A percentile compares a stretch with the other conserved stretches of the same genome.
phyloP scores from a whole-genome alignment of 1,140 invertebrate species.

The Hermatobates lingyangjiaoensis region DNA sequence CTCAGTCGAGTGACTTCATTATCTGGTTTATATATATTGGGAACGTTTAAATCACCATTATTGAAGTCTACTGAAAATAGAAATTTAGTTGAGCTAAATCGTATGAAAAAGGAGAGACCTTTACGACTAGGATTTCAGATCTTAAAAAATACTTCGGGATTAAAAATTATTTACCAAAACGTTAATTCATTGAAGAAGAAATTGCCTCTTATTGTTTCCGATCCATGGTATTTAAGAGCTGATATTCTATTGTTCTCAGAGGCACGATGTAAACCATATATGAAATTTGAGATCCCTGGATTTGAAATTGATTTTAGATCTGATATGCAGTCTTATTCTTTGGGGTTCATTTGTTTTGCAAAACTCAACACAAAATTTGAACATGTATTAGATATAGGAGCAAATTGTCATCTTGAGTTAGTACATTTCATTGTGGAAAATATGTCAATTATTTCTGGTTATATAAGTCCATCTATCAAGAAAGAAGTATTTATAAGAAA shows the following conservation, averaged over 20 bases:
- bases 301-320: background rate
- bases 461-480: background rate
- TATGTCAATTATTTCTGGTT: background rate
- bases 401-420: background rate
- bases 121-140: background rate
- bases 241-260: background rate
- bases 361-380: background rate
- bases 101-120: background rate
- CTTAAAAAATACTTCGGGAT: background rate
- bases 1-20: conserved; percentile 9
- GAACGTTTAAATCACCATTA: background rate
- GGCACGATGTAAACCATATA: background rate
- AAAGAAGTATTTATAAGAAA: background rate
- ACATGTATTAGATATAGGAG: background rate
- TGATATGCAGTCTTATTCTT: background rate
- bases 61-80: background rate
- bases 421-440: background rate
- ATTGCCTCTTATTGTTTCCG: background rate
- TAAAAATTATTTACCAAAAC: background rate
- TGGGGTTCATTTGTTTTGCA: background rate
- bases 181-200: background rate
- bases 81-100: background rate
- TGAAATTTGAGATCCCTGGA: background rate
- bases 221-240: background rate
- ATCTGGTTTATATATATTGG: conserved; percentile 7